phyloP scores from a whole-genome alignment of 2,113 vertebrate species.

The Phainopepla nitens region DNA sequence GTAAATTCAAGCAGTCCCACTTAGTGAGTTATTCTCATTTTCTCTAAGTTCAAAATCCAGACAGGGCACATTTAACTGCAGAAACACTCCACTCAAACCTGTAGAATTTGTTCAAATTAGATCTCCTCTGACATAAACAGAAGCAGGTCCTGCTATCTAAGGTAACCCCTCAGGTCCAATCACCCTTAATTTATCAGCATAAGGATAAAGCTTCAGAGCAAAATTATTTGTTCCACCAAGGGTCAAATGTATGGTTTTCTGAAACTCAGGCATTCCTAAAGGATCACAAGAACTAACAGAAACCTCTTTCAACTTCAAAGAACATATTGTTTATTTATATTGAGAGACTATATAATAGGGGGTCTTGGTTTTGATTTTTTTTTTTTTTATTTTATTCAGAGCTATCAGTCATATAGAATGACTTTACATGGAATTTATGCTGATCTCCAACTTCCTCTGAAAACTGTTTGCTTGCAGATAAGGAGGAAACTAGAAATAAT shows the following conservation, averaged over 20 bases:
- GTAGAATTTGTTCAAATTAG: neutral
- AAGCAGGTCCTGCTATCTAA: neutral
- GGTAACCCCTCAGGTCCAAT: neutral
- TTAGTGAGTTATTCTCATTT: neutral
- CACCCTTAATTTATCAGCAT: neutral
- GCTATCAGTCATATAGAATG: neutral
- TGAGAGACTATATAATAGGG: neutral
- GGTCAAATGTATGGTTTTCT: neutral
- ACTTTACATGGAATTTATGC: neutral
- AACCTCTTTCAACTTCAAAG: constrained; percentile 23
- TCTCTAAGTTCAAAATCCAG: neutral
- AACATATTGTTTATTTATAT: neutral
- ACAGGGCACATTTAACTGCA: neutral
- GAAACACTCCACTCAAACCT: neutral
- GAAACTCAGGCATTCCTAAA: neutral
- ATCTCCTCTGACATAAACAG: neutral
- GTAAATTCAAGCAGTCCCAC: neutral
- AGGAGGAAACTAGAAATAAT: constrained; percentile 42
- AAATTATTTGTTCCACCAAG: neutral
- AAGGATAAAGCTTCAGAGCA: neutral
- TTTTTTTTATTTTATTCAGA: neutral
- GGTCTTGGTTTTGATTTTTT: neutral
- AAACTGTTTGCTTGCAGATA: constrained; percentile 23
- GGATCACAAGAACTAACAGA: neutral
- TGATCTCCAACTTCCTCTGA: constrained; percentile 10